A percentile compares a stretch with the other conserved stretches of the same genome.
Evolutionary conservation across 2,888 invertebrate species (phyloP).

Genomic region (Temnothorax rugatulus): DNA sequence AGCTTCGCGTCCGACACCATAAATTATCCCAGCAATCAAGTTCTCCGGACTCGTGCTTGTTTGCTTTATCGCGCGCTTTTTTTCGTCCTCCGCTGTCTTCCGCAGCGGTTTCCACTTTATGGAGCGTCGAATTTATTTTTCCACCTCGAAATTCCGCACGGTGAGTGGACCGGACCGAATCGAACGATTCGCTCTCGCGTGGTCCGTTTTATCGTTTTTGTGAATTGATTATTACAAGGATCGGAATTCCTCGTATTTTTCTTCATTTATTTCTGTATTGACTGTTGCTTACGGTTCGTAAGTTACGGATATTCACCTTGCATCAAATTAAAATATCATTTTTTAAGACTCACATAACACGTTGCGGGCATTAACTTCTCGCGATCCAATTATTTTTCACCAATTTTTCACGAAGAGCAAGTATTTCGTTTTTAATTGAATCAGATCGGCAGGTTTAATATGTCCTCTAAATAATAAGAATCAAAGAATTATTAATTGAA

Average conservation of each 20-base stretch:
- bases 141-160: background rate
- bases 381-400: background rate
- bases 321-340: background rate
- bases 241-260: background rate
- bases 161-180: background rate
- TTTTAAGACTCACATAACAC: background rate
- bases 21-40: constrained; percentile 63
- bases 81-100: constrained; percentile 18
- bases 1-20: constrained; percentile 54
- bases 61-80: constrained; percentile 29
- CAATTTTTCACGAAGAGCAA: background rate
- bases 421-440: background rate
- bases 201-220: background rate
- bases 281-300: too few species aligned
- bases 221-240: background rate
- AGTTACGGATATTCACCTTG: background rate
- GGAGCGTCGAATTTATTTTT: background rate
- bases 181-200: background rate
- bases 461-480: background rate
- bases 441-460: background rate
- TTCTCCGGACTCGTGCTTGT: constrained; percentile 48
- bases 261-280: background rate
- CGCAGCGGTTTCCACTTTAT: constrained; percentile 13
- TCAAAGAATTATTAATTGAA: background rate
- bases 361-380: background rate